These are phyloP conservation scores for Pogoniulus pusillus DNA, from an alignment of 2,797 vertebrate species.

Conservation along the genomic window DNA sequence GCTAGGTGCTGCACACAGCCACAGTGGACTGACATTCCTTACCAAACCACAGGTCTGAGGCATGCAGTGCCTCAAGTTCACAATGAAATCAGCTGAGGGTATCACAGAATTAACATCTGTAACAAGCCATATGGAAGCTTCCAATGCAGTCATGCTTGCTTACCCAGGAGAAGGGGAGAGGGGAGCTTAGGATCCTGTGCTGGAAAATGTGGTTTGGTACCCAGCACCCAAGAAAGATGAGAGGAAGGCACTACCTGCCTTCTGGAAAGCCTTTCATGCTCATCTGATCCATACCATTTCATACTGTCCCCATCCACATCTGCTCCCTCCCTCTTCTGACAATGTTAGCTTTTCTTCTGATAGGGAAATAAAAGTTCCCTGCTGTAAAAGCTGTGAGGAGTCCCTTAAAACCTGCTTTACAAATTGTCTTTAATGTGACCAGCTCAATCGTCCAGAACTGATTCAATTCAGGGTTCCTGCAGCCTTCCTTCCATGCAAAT, in stretches of 20 bases:
- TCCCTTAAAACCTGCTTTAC: conserved; percentile 28
- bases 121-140: not conserved
- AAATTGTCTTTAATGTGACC: conserved; percentile 40
- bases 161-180: not conserved
- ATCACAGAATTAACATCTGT: not conserved
- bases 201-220: not conserved
- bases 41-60: not conserved
- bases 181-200: not conserved
- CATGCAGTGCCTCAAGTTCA: not conserved
- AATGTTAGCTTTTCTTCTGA: conserved; percentile 7
- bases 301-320: not conserved
- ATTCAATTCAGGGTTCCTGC: conserved; percentile 14
- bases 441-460: conserved; percentile 7
- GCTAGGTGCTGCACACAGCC: not conserved
- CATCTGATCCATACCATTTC: conserved; percentile 14
- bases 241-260: not conserved
- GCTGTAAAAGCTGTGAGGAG: conserved; percentile 34
- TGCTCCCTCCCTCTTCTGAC: not conserved
- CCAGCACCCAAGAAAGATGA: not conserved
- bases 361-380: conserved; percentile 40
- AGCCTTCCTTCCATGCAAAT: not conserved
- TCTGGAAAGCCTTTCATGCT: not conserved
- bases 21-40: not conserved
- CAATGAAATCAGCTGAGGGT: not conserved
- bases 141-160: not conserved